Percentiles rank a stretch among this genome's conserved stretches.
These are phyloP conservation scores for Cottoperca gobio DNA, from an alignment of 2,797 vertebrate species.

Conservation along the genomic window DNA sequence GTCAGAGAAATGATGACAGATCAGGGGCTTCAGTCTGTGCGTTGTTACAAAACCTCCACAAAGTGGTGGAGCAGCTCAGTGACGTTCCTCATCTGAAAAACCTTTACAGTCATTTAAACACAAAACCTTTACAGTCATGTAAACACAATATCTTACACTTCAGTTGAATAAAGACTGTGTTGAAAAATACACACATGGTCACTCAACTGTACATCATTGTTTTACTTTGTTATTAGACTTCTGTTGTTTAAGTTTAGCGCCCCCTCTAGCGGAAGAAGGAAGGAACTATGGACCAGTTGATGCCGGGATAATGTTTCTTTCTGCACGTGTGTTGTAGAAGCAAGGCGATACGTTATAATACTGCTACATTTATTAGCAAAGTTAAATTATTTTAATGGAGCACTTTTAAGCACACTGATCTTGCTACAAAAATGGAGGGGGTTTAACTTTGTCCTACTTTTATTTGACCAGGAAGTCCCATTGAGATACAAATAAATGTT, in stretches of 20 bases:
- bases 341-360: neutral
- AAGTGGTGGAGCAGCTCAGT: neutral
- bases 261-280: slow-evolving; percentile 67
- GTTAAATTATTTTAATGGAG: neutral
- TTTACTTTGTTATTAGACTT: neutral
- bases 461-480: no score
- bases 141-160: neutral
- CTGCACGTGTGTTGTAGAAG: neutral
- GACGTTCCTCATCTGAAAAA: neutral
- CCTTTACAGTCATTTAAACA: rapidly evolving
- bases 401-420: neutral
- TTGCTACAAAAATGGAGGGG: neutral
- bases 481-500: no score
- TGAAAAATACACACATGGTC: neutral
- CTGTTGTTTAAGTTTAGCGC: slow-evolving; percentile 43
- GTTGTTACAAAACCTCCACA: neutral
- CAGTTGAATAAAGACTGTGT: neutral
- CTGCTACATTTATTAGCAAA: neutral
- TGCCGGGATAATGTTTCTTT: neutral
- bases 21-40: neutral
- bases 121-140: no score
- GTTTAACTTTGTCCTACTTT: no score
- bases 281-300: neutral
- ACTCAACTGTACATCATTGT: neutral
- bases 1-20: slow-evolving; percentile 10